These are phyloP conservation scores for Ormia ochracea DNA, from an alignment of 2,888 invertebrate species.

Conservation along the genomic window DNA sequence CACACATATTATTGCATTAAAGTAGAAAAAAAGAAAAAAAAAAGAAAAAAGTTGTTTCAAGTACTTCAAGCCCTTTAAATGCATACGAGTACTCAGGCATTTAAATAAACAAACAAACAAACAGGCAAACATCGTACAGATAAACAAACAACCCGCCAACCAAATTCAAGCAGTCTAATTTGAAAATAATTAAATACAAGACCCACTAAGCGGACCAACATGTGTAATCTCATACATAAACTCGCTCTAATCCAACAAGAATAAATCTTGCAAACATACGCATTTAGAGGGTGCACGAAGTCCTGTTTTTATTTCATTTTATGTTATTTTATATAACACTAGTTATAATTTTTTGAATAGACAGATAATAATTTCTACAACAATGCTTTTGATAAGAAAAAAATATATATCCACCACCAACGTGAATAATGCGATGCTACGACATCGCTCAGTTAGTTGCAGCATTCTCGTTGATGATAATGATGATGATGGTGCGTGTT, in stretches of 20 bases:
- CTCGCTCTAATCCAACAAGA: constrained; percentile 45
- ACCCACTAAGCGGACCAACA: constrained; percentile 37
- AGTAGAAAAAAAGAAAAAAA: too few relatives aligned
- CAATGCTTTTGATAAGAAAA: constrained; percentile 30
- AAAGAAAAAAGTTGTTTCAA: background rate
- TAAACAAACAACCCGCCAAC: constrained; percentile 36
- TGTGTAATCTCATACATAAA: constrained; percentile 41
- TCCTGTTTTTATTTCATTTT: background rate
- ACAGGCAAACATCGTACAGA: constrained; percentile 4
- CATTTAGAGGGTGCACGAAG: constrained; percentile 47
- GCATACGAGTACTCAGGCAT: constrained; percentile 36
- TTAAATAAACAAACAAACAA: constrained; percentile 28
- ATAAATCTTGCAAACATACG: constrained; percentile 10
- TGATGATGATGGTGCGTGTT: background rate
- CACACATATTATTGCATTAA: background rate
- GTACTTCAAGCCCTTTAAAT: constrained; percentile 19
- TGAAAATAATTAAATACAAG: constrained; percentile 62
- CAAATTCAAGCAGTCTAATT: constrained; percentile 60
- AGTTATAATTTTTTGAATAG: constrained; percentile 59
- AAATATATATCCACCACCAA: constrained; percentile 31
- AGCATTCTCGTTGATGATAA: constrained; percentile 6
- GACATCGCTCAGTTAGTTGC: background rate
- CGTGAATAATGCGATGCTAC: background rate
- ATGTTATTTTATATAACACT: constrained; percentile 6
- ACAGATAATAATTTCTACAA: constrained; percentile 62